These are phyloP conservation scores for Ichneumon xanthorius DNA, from an alignment of 2,888 invertebrate species.

Conservation along the genomic window DNA sequence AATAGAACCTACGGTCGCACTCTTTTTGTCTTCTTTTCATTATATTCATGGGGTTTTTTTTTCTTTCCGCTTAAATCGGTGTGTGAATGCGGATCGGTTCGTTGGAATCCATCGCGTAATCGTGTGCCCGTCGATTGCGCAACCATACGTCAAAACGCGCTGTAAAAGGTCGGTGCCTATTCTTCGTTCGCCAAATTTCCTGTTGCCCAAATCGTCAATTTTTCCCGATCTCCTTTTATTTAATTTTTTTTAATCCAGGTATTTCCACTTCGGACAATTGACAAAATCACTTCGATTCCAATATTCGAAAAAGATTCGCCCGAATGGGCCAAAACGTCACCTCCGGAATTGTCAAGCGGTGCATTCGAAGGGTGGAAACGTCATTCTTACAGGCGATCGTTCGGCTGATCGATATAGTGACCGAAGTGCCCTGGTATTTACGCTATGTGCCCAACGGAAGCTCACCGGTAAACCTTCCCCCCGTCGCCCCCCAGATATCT, in stretches of 20 bases:
- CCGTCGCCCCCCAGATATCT: conserved; percentile 58
- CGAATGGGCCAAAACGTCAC: neutral
- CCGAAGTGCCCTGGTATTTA: conserved; percentile 12
- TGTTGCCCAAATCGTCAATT: neutral
- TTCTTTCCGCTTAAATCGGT: conserved; percentile 9
- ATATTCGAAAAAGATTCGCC: neutral
- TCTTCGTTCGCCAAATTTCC: neutral
- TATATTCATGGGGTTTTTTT: conserved; percentile 39
- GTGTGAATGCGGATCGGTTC: neutral
- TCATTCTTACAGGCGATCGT: neutral
- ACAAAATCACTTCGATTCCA: no score
- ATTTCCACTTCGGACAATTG: no score
- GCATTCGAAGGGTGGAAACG: neutral
- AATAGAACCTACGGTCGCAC: conserved; percentile 75
- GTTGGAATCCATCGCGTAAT: neutral
- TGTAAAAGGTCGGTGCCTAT: neutral
- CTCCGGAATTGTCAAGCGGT: neutral
- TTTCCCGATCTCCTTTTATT: neutral
- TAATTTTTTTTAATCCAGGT: neutral
- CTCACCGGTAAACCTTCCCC: conserved; percentile 51
- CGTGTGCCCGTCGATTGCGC: neutral
- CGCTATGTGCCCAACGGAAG: conserved; percentile 47
- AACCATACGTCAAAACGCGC: neutral
- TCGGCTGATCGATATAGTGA: neutral
- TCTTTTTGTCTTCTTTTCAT: conserved; percentile 45